These are phyloP conservation scores for Phaonia tiefii DNA, from an alignment of 2,888 invertebrate genomes.

Conservation along the genomic window DNA sequence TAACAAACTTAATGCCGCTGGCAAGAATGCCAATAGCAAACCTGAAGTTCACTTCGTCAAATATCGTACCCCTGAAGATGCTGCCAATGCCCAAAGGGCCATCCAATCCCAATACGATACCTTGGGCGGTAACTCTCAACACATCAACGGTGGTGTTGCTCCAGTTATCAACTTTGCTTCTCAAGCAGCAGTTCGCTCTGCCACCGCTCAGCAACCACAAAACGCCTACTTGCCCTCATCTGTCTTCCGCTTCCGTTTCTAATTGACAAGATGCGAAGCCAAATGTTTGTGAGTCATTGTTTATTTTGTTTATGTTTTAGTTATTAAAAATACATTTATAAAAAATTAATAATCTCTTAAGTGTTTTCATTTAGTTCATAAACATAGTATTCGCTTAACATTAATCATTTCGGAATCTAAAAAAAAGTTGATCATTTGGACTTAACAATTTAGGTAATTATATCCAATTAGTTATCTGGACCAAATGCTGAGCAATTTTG, in stretches of 20 bases:
- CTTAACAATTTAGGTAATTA: no score
- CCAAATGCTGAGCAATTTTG: no score
- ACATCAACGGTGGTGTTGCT: slow-evolving; percentile 73
- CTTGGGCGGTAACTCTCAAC: slow-evolving; percentile 71
- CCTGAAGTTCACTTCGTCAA: slow-evolving; percentile 79
- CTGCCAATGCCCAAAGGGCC: slow-evolving; percentile 76
- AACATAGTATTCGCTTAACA: no score
- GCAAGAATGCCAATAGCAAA: slow-evolving; percentile 72
- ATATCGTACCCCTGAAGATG: slow-evolving; percentile 78
- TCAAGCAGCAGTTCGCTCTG: slow-evolving; percentile 66
- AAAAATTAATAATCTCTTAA: neutral
- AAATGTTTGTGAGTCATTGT: slow-evolving; percentile 2
- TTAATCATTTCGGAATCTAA: no score
- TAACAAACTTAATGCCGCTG: slow-evolving; percentile 73
- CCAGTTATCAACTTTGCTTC: slow-evolving; percentile 75
- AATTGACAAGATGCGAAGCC: neutral
- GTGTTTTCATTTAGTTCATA: no score
- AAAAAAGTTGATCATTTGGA: no score
- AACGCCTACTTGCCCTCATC: slow-evolving; percentile 72
- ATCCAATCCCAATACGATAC: slow-evolving; percentile 76
- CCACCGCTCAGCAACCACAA: slow-evolving; percentile 67
- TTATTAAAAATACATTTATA: neutral
- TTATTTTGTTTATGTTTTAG: neutral
- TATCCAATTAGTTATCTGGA: no score
- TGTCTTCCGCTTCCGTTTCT: slow-evolving; percentile 61